A percentile compares a stretch with the other conserved stretches of the same genome.
phyloP scores from a whole-genome alignment of 2,888 invertebrate genomes.

The Camponotus fellah region DNA sequence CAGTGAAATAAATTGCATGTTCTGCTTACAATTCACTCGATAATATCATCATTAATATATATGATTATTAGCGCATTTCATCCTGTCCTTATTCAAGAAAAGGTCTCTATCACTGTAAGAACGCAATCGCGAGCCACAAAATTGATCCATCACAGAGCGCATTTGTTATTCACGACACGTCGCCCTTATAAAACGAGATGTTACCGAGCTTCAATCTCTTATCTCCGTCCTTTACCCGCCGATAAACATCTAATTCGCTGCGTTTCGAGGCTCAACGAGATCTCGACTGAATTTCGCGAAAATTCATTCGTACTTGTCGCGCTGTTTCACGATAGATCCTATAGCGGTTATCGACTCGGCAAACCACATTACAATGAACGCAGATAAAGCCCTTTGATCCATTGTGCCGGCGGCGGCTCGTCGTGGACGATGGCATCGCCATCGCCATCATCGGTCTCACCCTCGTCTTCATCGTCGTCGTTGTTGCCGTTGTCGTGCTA shows the following conservation, averaged over 20 bases:
- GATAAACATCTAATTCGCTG: conserved; percentile 17
- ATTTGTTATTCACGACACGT: conserved; percentile 25
- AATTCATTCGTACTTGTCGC: conserved; percentile 1
- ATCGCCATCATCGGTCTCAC: conserved; percentile 38
- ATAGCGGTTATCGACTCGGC: neutral
- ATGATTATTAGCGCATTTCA: neutral
- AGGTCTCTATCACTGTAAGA: neutral
- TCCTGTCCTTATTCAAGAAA: neutral
- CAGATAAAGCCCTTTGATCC: conserved; percentile 68
- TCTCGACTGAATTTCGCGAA: conserved; percentile 8
- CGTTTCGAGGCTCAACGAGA: neutral
- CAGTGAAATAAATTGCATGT: neutral
- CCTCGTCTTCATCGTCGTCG: conserved; percentile 51
- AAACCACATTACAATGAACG: conserved; percentile 37
- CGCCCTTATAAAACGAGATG: conserved; percentile 15
- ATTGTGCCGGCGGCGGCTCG: conserved; percentile 58
- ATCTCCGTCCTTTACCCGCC: conserved; percentile 23
- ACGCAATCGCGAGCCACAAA: conserved; percentile 19
- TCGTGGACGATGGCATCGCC: conserved; percentile 47
- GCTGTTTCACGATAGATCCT: neutral
- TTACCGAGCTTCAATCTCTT: conserved; percentile 20
- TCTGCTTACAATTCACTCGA: neutral
- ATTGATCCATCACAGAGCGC: conserved; percentile 10
- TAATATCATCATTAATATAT: neutral
- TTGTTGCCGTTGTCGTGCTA: conserved; percentile 45